Evolutionary conservation across 2,888 invertebrate genomes (phyloP).

Genomic region (Phalera bucephala): DNA sequence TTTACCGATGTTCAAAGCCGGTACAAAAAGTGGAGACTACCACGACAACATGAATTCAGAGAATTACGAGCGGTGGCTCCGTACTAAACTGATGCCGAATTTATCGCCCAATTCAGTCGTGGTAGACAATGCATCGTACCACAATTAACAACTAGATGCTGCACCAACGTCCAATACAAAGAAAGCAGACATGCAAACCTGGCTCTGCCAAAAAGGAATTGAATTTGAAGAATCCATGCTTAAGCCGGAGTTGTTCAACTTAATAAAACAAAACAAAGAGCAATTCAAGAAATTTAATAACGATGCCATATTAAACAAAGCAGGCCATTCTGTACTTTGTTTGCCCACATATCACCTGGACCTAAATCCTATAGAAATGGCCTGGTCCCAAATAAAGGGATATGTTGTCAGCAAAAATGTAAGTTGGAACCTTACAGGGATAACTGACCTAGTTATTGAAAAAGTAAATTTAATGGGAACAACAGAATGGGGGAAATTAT

Average conservation of each 20-base stretch:
- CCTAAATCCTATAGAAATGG: constrained; percentile 19
- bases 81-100: constrained; percentile 4
- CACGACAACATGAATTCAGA: constrained; percentile 19
- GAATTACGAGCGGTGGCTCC: constrained; percentile 3
- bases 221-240: background rate
- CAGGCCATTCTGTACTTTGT: constrained; percentile 2
- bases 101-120: constrained; percentile 4
- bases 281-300: background rate
- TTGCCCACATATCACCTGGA: constrained; percentile 28
- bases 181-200: constrained; percentile 6
- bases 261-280: constrained; percentile 1
- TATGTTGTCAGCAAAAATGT: constrained; percentile 14
- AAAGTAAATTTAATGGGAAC: constrained; percentile 18
- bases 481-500: constrained; percentile 14
- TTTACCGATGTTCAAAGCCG: constrained; percentile 14
- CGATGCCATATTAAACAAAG: background rate
- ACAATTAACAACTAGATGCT: constrained; percentile 21
- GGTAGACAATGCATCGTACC: constrained; percentile 30
- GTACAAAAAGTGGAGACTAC: background rate
- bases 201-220: background rate
- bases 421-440: constrained; percentile 5
- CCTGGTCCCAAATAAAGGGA: constrained; percentile 11
- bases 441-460: constrained; percentile 13
- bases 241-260: background rate
- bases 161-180: constrained; percentile 19